phyloP scores from a whole-genome alignment of 2,113 vertebrate species.

The Penelope pileata region DNA sequence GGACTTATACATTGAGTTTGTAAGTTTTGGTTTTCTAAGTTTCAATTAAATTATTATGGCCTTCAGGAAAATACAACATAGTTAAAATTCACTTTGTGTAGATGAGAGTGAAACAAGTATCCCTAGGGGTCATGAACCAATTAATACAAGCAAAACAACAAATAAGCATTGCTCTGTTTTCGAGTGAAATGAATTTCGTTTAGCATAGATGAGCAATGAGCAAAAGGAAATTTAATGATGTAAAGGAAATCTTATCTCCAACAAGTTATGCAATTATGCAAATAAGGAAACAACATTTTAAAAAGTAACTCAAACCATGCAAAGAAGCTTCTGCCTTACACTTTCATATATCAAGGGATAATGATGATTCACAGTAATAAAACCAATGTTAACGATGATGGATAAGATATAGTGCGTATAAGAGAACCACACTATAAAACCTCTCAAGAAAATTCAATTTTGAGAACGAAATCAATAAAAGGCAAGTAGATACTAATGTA shows the following conservation, averaged over 20 bases:
- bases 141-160: slow-evolving; percentile 13
- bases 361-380: not conserved
- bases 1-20: rapidly evolving
- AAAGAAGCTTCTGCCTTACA: not conserved
- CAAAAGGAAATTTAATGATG: not conserved
- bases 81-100: not conserved
- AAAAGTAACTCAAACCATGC: not conserved
- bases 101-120: not conserved
- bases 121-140: not conserved
- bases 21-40: not conserved
- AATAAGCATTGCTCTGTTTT: not conserved
- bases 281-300: not conserved
- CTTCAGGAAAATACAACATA: slow-evolving; percentile 4
- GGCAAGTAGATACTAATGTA: not conserved
- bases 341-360: not conserved
- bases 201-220: not conserved
- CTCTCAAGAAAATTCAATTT: not conserved
- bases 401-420: not conserved
- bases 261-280: not conserved
- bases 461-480: slow-evolving; percentile 22
- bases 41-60: slow-evolving; percentile 11
- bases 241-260: not conserved
- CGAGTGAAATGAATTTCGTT: not conserved
- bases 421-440: not conserved
- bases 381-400: not conserved